phyloP scores from a whole-genome alignment of 2,797 vertebrate species.

The Lepus oiostolus region DNA sequence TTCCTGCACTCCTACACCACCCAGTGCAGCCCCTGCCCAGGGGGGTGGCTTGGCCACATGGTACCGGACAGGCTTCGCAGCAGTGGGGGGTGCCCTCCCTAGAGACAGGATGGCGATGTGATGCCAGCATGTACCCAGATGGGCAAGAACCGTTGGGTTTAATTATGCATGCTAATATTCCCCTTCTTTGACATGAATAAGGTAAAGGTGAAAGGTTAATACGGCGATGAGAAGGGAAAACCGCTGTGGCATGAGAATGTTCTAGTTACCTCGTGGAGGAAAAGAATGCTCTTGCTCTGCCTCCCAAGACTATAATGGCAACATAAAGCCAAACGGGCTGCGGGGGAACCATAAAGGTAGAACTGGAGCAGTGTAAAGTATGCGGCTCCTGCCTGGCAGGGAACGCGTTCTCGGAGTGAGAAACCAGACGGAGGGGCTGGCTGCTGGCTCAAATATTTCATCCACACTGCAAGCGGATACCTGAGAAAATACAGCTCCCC shows the following conservation, averaged over 20 bases:
- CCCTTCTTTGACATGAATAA: conserved; percentile 58
- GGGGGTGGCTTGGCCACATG: not conserved
- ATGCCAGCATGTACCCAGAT: conserved; percentile 3
- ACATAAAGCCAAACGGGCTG: not conserved
- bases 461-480: not conserved
- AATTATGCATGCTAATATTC: conserved; percentile 18
- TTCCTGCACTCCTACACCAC: accelerated
- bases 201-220: conserved; percentile 67
- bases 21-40: not conserved
- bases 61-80: not conserved
- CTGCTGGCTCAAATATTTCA: not conserved
- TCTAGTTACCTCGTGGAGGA: not conserved
- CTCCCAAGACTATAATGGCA: not conserved
- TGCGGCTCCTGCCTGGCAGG: not conserved
- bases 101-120: not conserved
- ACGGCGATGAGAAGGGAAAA: conserved; percentile 1
- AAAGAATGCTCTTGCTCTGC: not conserved
- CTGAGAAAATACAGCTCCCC: not conserved
- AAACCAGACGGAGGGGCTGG: not conserved
- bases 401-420: not conserved
- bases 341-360: not conserved
- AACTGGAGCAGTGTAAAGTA: not conserved
- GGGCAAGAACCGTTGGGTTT: not conserved
- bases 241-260: conserved; percentile 7
- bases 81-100: conserved; percentile 5